Base-by-base conservation (phyloP, 2,113 vertebrate species). In the Irena cyanogastra region DNA sequence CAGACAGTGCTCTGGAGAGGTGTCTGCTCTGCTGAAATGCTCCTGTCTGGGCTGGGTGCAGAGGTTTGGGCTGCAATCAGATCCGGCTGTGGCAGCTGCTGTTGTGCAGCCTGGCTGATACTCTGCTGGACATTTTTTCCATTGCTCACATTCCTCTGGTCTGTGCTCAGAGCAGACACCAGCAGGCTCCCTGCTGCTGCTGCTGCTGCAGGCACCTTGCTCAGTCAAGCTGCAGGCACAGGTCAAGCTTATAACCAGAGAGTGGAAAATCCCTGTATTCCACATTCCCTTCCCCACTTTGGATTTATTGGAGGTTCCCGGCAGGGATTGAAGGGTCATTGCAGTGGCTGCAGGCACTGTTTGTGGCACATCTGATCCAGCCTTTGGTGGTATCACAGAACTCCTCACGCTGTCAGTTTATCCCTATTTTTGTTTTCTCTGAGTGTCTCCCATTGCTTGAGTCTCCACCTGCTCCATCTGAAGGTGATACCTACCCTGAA, bases 181-280 rank as follows among this genome's bases (percentile, higher is more conserved):
- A 68, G 82, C 89, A 66, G 72, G 47, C 74, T 93, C 69, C 60
- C 66, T 66, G 57, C 77, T 84, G 93, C 70, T 65, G 52, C 75
- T 82, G 94, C 70, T 82, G 57, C 94, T 63, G 60, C 96, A 91
- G 95, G 78, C 82, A 19, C 45, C 49, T 56, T 37, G 37, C 63
- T 92, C 49, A 31, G 93, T 86, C 75, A 59, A 30, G 77, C 84
- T 84, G 78, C 78, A n/a, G 61, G 49, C 7, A 1, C 42, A 13
- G 82, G 75, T 26, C 52, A 2, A 19, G 45, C 24, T 56, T 31
- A 1, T 7, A 11, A 63, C 4, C 41, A 41, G 2, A 0, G n/a
- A 41, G 44, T 53, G 68, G 71, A 63, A 91, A 87, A 87, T 27
- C 59, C 63, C 54, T 21, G 20, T 31, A 15, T 70, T 63, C 28